Conservation (phyloP, 2,113 vertebrate species). For the Lampris megalopsis region DNA sequence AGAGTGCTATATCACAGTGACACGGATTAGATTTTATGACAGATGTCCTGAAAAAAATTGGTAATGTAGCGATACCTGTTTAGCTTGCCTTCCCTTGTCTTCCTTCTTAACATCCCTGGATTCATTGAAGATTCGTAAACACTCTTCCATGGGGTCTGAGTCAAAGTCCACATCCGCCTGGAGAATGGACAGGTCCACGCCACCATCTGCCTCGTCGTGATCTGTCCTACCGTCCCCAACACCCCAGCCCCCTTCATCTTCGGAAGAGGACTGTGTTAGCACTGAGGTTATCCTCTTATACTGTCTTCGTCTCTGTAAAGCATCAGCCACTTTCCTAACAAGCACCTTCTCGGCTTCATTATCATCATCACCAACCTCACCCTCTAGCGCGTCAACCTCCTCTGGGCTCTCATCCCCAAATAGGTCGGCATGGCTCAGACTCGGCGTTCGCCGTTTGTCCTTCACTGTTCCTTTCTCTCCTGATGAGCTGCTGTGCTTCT, state of each 20-base stretch:
- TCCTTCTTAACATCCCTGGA: constrained; percentile 93
- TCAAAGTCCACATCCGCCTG: constrained; percentile 92
- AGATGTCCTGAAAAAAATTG: no score
- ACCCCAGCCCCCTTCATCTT: constrained; percentile 63
- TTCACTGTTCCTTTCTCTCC: constrained; percentile 48
- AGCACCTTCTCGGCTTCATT: constrained; percentile 66
- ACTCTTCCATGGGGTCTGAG: constrained; percentile 96
- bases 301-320: constrained; percentile 64
- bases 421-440: constrained; percentile 90
- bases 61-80: constrained; percentile 83
- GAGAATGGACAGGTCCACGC: constrained; percentile 83
- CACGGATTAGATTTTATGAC: no score
- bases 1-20: no score
- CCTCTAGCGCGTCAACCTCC: constrained; percentile 74
- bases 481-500: constrained; percentile 40
- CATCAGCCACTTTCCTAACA: constrained; percentile 77
- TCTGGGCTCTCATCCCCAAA: constrained; percentile 96
- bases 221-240: constrained; percentile 46
- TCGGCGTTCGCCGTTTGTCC: constrained; percentile 81
- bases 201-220: constrained; percentile 43
- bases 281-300: constrained; percentile 71
- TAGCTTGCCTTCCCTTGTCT: constrained; percentile 92
- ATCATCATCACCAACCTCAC: constrained; percentile 18
- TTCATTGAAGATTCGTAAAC: constrained; percentile 95
- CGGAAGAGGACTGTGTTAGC: constrained; percentile 65